phyloP scores from a whole-genome alignment of 2,797 vertebrate species.

The Ctenosaura bakeri region DNA sequence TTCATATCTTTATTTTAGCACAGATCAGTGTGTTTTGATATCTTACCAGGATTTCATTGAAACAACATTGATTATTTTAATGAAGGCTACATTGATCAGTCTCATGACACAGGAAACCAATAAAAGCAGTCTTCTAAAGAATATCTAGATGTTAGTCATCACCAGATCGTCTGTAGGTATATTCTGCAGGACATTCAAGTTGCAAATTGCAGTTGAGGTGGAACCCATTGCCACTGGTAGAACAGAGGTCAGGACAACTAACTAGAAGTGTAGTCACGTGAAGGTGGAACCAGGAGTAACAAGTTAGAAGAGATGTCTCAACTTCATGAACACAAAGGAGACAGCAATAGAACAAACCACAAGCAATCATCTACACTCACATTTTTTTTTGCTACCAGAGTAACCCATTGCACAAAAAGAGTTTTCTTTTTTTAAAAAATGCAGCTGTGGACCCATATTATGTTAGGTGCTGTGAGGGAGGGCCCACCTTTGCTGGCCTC shows the following conservation, averaged over 20 bases:
- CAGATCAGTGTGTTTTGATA: not conserved
- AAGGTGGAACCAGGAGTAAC: no score
- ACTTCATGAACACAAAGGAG: no score
- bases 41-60: not conserved
- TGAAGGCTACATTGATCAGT: not conserved
- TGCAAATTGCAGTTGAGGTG: not conserved
- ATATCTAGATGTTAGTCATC: not conserved
- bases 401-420: no score
- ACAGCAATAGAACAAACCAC: no score
- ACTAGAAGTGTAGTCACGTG: no score
- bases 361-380: no score
- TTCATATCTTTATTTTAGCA: slow-evolving; percentile 17
- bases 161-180: not conserved
- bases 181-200: not conserved
- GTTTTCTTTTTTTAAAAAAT: no score
- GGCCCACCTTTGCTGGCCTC: no score
- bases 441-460: no score
- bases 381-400: no score
- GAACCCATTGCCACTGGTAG: not conserved
- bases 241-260: not conserved
- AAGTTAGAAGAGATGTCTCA: no score
- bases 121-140: not conserved
- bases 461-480: no score
- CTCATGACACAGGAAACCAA: not conserved
- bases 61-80: not conserved